Conservation (phyloP, 2,888 invertebrate genomes). For the Axea sp. region DNA sequence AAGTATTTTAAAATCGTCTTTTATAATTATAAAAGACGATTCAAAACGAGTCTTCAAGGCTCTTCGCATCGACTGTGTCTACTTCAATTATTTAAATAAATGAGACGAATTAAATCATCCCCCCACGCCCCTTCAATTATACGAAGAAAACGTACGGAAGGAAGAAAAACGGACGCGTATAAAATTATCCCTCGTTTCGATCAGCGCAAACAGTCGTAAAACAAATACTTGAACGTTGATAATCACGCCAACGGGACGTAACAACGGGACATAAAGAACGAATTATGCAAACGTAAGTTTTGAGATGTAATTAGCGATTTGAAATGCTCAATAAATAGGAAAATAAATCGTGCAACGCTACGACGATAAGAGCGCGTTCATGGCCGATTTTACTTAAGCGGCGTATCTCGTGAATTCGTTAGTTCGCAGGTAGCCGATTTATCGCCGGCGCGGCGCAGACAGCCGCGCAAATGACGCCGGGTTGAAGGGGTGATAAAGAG, state of each 20-base stretch:
- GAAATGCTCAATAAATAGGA: conserved; percentile 34
- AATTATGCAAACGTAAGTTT: conserved; percentile 25
- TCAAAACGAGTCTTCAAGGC: no score
- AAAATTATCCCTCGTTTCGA: no score
- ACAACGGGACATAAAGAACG: conserved; percentile 13
- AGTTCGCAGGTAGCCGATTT: conserved; percentile 43
- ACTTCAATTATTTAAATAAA: no score
- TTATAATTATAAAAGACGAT: no score
- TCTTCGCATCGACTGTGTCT: no score
- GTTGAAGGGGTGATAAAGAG: conserved; percentile 53
- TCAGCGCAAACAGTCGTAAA: conserved; percentile 8
- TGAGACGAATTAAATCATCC: no score
- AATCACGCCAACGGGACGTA: conserved; percentile 3
- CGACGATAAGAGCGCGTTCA: conserved; percentile 62
- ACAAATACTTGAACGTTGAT: conserved; percentile 11
- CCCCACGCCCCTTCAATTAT: no score
- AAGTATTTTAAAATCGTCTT: no score
- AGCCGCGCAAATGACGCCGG: conserved; percentile 51
- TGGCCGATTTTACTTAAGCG: conserved; percentile 10
- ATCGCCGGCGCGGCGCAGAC: conserved; percentile 24
- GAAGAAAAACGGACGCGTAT: no score
- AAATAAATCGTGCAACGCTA: conserved; percentile 40
- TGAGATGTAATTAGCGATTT: conserved; percentile 40
- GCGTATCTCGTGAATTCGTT: conserved; percentile 45
- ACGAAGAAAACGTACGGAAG: no score